Base-by-base conservation (phyloP, 92 coral and sea anemone species). In the Epizoanthus fatuus region DNA sequence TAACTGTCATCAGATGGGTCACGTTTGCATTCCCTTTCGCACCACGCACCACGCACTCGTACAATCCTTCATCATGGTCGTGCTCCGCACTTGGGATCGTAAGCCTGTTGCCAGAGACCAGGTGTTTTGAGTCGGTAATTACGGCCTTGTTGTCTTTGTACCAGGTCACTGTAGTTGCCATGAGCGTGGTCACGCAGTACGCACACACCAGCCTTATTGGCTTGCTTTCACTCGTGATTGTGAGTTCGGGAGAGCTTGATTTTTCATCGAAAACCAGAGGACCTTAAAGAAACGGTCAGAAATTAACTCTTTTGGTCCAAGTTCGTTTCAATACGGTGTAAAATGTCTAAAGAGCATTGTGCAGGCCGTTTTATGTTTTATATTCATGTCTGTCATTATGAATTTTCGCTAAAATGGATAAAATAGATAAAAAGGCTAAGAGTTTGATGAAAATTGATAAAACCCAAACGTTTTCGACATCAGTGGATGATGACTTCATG, bases 1-100 rank as follows among this genome's bases (percentile, higher is more conserved):
- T 86, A 16, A 92, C 86, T 12, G 93, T 89, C 53, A 83, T 72
- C 42, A 79, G 49, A 66, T 63, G 84, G 40, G 92, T 73, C 37
- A 60, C 88, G 25, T 68, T 89, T 15, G 75, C 81, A 51, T 84
- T 81, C 17, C 70, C 69, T 9, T 51, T 42, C 29, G 85, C 69
- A 9, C 76, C 57, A 40, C 74, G 81, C 59, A 83, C 92, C 7
- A 71, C 63, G 64, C 98, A 94, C 68, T 74, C 54, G 60, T 89
- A 94, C 35, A 92, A 67, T 0, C 98, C 98, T 58, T 94, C 98
- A 71, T 94, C 91, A 1, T 11, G 65, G 13, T 17, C 69, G 44
- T 92, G 90, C 15, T 70, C 66, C 16, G 79, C 81, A 20, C 55
- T 59, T 67, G 86, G 40, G 55, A 92, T 49, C 19, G 42, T 66